A percentile compares a stretch with the other conserved stretches of the same genome.
Conservation (phyloP, 1,140 invertebrate genomes). For the Drosophila ercepeae region DNA sequence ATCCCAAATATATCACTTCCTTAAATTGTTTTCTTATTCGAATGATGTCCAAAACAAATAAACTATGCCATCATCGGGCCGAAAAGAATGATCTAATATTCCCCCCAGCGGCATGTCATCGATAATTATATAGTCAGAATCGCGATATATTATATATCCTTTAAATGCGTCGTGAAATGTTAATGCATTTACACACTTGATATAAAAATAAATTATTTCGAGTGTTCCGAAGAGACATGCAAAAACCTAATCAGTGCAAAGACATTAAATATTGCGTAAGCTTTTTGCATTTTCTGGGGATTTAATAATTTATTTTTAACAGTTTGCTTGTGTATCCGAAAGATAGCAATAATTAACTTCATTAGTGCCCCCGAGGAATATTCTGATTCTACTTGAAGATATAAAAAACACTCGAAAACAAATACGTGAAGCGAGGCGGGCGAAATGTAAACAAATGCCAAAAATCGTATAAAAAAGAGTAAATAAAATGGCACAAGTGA, state of each 20-base stretch:
- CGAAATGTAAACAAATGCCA: conserved; percentile 36
- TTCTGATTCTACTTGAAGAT: neutral
- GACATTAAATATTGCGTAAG: conserved; percentile 60
- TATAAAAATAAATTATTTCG: conserved; percentile 56
- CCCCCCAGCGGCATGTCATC: conserved; percentile 57
- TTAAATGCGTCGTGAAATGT: conserved; percentile 63
- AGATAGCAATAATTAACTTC: conserved; percentile 65
- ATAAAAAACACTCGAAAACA: conserved; percentile 1
- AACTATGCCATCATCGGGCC: conserved; percentile 71
- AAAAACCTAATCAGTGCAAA: conserved; percentile 64
- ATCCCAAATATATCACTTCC: conserved; percentile 4
- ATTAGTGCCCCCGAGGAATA: conserved; percentile 23
- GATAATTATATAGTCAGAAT: conserved; percentile 63
- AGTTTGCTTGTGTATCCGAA: conserved; percentile 8
- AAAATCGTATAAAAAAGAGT: conserved; percentile 35
- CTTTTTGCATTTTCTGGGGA: conserved; percentile 33
- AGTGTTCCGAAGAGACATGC: conserved; percentile 42
- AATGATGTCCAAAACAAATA: conserved; percentile 16
- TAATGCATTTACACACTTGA: conserved; percentile 69
- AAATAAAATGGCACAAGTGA: conserved; percentile 41
- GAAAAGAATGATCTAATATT: conserved; percentile 70
- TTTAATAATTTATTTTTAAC: conserved; percentile 61
- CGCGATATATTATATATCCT: conserved; percentile 54
- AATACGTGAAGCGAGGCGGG: neutral
- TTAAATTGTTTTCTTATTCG: conserved; percentile 21